Base-by-base conservation (phyloP, 1,140 invertebrate species). In the Lutraria rhynchaena region DNA sequence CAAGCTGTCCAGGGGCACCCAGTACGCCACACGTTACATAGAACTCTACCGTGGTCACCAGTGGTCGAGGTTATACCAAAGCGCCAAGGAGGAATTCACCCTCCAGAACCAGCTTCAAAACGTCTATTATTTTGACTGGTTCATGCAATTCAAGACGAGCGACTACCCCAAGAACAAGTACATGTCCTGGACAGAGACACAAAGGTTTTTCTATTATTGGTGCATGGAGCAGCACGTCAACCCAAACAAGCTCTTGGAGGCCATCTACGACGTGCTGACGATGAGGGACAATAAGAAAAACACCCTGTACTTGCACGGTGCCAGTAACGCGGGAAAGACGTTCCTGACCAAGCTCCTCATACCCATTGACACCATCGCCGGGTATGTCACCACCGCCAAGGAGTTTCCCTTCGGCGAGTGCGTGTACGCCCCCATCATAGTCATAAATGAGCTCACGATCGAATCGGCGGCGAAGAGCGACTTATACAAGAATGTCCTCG, bases 321-420 rank as follows among this genome's bases (percentile, higher is more conserved):
- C 19, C 19, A 15, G 4, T 19, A 73, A 73, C 51, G 70, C 70
- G n/a, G 70, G 70, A 15, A 73, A 73, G 22, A 73, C 49, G n/a
- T 73, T 33, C 53, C 37, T 17, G 49, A 57, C 31, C 22, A 22
- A 19, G 3, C 19, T 9, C n/a, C 22, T 73, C 2, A 13, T 55
- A 11, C 70, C 51, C 5, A n/a, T 31, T 5, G n/a, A 13, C 4
- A 22, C 11, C 7, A 33, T 29, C 15, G 53, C 33, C 1, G 70
- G 51, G 22, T n/a, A 4, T 13, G 13, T 35, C 17, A 73, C 51
- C 31, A 73, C 22, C 49, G 22, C 11, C n/a, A 73, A 73, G 33
- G 70, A 73, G 22, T 73, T 73, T 51, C 29, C 51, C 1, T 73
- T 73, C n/a, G n/a, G 51, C 5, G 70, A 22, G 3, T 55, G 24